Conservation (phyloP, 2,113 vertebrate species). For the Myotis davidii region DNA sequence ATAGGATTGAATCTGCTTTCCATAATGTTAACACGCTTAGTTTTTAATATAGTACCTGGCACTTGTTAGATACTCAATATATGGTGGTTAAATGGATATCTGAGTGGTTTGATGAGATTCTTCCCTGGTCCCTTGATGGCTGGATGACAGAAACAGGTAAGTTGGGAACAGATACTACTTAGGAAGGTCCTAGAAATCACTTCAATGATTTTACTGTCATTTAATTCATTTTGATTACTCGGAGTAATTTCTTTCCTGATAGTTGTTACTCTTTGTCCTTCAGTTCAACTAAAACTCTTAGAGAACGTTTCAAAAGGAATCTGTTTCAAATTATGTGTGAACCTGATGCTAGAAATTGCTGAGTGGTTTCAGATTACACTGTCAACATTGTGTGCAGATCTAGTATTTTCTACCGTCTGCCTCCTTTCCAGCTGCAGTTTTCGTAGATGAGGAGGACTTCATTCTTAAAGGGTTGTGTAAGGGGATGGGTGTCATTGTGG, state of each 20-base stretch:
- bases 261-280: neutral
- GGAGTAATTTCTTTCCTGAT: neutral
- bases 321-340: conserved; percentile 63
- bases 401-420: conserved; percentile 5
- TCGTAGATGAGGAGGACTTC: neutral
- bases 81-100: neutral
- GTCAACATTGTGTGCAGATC: neutral
- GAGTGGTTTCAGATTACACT: conserved; percentile 60
- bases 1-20: neutral
- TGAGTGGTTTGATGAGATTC: neutral
- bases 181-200: neutral
- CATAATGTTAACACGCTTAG: neutral
- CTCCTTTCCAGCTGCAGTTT: neutral
- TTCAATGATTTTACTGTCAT: neutral
- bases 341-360: conserved; percentile 20
- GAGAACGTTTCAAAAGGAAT: conserved; percentile 38
- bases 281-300: conserved; percentile 34
- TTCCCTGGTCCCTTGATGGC: neutral
- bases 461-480: conserved; percentile 24
- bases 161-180: neutral
- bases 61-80: neutral
- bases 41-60: neutral
- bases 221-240: neutral
- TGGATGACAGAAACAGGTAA: neutral
- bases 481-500: neutral